Conservation (phyloP, 2,797 vertebrate genomes). For the Manis javanica region DNA sequence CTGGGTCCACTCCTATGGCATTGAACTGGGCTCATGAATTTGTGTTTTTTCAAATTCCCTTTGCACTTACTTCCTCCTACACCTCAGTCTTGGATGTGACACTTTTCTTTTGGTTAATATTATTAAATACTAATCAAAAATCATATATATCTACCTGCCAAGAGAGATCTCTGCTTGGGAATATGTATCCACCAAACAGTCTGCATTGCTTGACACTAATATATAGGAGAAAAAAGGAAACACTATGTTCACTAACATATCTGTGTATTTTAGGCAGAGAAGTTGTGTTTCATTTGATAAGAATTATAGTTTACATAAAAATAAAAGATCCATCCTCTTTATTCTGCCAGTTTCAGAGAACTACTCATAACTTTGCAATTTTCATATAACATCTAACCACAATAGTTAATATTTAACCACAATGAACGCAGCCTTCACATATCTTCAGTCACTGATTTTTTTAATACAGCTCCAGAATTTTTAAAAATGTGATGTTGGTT, state of each 20-base stretch:
- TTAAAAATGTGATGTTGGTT: constrained; percentile 32
- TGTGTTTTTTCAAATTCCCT: not conserved
- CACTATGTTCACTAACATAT: not conserved
- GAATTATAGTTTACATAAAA: constrained; percentile 40
- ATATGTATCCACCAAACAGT: not conserved
- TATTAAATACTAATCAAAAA: constrained; percentile 22
- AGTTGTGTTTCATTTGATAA: not conserved
- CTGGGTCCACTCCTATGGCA: not conserved
- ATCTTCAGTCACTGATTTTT: constrained; percentile 5
- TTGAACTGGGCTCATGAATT: not conserved
- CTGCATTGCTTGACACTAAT: constrained; percentile 21
- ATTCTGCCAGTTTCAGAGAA: constrained; percentile 41
- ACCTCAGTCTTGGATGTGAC: not conserved
- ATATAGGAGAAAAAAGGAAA: constrained; percentile 12
- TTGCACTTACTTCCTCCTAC: not conserved
- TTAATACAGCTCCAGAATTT: constrained; percentile 60
- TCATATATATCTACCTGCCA: not conserved
- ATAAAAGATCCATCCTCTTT: constrained; percentile 7
- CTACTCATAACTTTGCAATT: constrained; percentile 59
- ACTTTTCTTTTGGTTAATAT: constrained; percentile 24
- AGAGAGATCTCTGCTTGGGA: not conserved
- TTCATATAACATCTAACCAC: constrained; percentile 31
- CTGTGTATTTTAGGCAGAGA: not conserved
- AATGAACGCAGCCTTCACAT: constrained; percentile 43
- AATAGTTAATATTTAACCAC: not conserved